Evolutionary conservation across 2,888 invertebrate genomes (phyloP), one percentile per base, ranked within the genome.

Genomic region (Patella caerulea): DNA sequence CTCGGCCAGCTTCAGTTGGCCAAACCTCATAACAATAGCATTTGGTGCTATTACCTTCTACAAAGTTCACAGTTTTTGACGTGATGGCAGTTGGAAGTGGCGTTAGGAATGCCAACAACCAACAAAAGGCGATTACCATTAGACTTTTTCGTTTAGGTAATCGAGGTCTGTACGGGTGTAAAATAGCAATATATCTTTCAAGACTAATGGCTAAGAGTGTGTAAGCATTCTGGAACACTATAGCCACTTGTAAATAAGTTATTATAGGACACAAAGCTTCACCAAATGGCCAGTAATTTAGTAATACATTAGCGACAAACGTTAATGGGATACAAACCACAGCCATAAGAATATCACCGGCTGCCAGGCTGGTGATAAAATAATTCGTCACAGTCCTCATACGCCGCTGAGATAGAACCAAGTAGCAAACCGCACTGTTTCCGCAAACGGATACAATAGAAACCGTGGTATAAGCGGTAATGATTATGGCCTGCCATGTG

Each of bases 311-410:
- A n/a, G 96, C 94, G 53, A 96, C 94, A 87, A 96, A 91, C 95
- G 88, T 90, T 82, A 91, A 90, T 15, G 92, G 92, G 71, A 92
- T 90, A 81, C 92, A 92, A 76, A 92, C 83, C 5, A 90, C 83
- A 12, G 90, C 86, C 86, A 92, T 92, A 74, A 92, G 85, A 11
- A 92, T 84, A 82, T 92, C 92, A 24, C 90, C 88, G 73, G 85
- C 73, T n/a, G 91, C 91, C 78, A 92, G 83, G 79, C 91, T 91
- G 24, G 88, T 85, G 74, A 92, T 91, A 74, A 92, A 87, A 76
- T 90, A 96, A 91, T 97, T 97, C 54, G 97, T 97, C 5, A 97
- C 96, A 0, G 96, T 96, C 86, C 95, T 94, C 96, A 97, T 97
- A 59, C 96, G 94, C 0, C 96, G 95, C n/a, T 95, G 95, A 3